Evolutionary conservation across 1,140 invertebrate genomes (phyloP).

Genomic region (Octopus sinensis): DNA sequence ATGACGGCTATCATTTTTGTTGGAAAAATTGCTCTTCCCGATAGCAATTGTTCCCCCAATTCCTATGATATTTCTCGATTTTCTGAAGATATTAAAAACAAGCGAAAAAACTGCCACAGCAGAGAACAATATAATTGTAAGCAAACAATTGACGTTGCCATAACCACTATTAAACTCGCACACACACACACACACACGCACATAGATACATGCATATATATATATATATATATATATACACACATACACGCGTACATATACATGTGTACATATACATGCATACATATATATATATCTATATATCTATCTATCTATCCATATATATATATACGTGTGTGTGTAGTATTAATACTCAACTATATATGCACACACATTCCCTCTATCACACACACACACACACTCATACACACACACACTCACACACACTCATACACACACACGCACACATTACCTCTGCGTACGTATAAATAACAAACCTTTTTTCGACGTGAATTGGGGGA

Average conservation of each 20-base stretch:
- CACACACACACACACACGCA: background rate
- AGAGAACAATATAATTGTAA: too few relatives aligned
- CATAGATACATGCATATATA: background rate
- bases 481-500: too few relatives aligned
- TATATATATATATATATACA: background rate
- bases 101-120: too few relatives aligned
- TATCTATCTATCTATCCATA: background rate
- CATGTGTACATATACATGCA: background rate
- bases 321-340: background rate
- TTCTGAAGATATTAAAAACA: too few relatives aligned
- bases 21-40: too few relatives aligned
- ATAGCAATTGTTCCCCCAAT: too few relatives aligned
- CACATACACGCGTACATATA: background rate
- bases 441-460: background rate
- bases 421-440: background rate
- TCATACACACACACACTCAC: background rate
- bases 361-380: background rate
- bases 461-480: too few relatives aligned
- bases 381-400: background rate
- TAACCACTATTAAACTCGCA: background rate
- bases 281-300: background rate
- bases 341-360: background rate
- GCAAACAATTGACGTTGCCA: too few relatives aligned
- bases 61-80: too few relatives aligned
- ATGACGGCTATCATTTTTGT: too few relatives aligned